These are phyloP conservation scores for Aspiorhynchus laticeps DNA, from an alignment of 2,113 vertebrate species.

Conservation along the genomic window DNA sequence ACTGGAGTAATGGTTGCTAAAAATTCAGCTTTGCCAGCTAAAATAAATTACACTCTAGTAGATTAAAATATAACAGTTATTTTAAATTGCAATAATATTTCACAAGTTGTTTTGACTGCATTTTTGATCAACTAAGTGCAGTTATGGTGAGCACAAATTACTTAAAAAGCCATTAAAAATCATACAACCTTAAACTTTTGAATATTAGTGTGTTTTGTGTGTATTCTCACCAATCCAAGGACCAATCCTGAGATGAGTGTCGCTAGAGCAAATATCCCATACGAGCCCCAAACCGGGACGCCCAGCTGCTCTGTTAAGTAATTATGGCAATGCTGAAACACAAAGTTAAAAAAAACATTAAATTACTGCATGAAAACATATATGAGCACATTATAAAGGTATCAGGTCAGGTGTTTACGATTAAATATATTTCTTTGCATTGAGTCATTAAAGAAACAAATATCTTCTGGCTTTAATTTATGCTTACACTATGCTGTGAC, in stretches of 20 bases:
- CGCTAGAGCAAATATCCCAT: conserved; percentile 84
- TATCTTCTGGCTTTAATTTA: too few relatives aligned
- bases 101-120: neutral
- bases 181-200: neutral
- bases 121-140: neutral
- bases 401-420: neutral
- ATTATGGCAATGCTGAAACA: conserved; percentile 86
- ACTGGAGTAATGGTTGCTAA: too few relatives aligned
- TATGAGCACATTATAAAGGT: neutral
- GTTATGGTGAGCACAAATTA: neutral
- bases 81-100: too few relatives aligned
- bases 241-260: conserved; percentile 87
- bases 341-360: conserved; percentile 34
- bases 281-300: conserved; percentile 91
- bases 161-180: neutral
- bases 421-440: neutral
- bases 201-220: neutral
- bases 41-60: too few relatives aligned
- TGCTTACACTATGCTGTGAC: too few relatives aligned
- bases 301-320: conserved; percentile 91
- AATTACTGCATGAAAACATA: neutral
- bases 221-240: conserved; percentile 86
- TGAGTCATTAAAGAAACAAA: neutral
- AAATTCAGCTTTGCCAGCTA: too few relatives aligned
- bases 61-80: too few relatives aligned